Evolutionary conservation across 37 sponge, comb jelly and placozoan species (phyloP).

Genomic region (Petrosia ficiformis): DNA sequence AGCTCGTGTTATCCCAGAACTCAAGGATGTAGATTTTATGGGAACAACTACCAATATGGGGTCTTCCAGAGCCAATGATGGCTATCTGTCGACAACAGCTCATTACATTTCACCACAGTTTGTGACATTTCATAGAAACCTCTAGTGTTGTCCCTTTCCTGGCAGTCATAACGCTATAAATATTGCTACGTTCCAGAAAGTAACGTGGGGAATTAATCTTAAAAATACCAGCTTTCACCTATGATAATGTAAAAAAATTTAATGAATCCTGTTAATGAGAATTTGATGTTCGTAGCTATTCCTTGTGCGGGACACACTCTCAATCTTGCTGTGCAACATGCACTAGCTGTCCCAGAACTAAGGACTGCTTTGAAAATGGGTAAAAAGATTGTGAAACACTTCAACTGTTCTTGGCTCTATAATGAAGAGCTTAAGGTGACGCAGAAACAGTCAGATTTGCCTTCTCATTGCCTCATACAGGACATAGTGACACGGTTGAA

Average conservation of each 20-base stretch:
- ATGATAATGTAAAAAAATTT: slow-evolving; percentile 25
- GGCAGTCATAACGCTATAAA: slow-evolving; percentile 32
- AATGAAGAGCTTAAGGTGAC: slow-evolving; percentile 14
- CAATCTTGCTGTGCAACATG: slow-evolving; percentile 34
- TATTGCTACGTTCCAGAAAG: slow-evolving; percentile 16
- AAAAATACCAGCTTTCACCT: slow-evolving; percentile 26
- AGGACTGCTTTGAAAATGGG: slow-evolving; percentile 14
- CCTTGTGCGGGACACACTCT: slow-evolving; percentile 30
- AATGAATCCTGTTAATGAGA: slow-evolving; percentile 29
- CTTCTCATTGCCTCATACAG: slow-evolving; percentile 30
- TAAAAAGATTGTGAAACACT: slow-evolving; percentile 21
- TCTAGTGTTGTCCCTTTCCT: slow-evolving; percentile 21
- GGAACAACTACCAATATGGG: slow-evolving; percentile 28
- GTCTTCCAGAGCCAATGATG: slow-evolving; percentile 36
- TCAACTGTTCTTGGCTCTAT: slow-evolving; percentile 30
- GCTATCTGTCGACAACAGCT: slow-evolving; percentile 18
- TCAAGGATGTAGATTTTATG: slow-evolving; percentile 25
- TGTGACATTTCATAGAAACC: slow-evolving; percentile 31
- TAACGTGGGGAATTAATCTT: slow-evolving; percentile 18
- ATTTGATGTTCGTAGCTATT: slow-evolving; percentile 18
- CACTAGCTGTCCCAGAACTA: slow-evolving; percentile 14
- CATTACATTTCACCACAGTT: slow-evolving; percentile 23
- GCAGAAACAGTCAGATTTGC: slow-evolving; percentile 27
- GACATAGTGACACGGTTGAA: slow-evolving; percentile 21
- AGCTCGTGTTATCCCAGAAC: slow-evolving; percentile 11